A percentile compares a stretch with the other conserved stretches of the same genome.
These are phyloP conservation scores for Phalangium opilio DNA, from an alignment of 2,888 invertebrate species.

Conservation along the genomic window DNA sequence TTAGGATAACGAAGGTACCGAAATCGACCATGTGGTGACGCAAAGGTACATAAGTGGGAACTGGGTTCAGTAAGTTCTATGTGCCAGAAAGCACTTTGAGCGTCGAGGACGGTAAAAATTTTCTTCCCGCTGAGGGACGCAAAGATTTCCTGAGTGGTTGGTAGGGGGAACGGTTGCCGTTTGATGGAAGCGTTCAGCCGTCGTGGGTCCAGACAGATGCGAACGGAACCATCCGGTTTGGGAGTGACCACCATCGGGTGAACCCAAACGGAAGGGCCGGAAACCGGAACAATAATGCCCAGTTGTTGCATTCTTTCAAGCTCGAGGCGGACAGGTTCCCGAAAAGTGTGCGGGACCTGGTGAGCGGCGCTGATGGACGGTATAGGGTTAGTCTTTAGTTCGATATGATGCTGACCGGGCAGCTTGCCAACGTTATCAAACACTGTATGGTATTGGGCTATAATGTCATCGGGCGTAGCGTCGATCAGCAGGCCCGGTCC, in stretches of 20 bases:
- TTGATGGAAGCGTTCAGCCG: conserved; percentile 22
- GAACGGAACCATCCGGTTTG: conserved; percentile 22
- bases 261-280: background rate
- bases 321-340: conserved; percentile 1
- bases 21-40: conserved; percentile 27
- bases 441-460: too few species aligned
- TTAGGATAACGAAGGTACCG: conserved; percentile 24
- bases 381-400: background rate
- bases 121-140: conserved; percentile 20
- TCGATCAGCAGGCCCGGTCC: too few species aligned
- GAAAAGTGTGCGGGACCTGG: conserved; percentile 4
- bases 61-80: conserved; percentile 26
- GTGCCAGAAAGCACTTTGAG: conserved; percentile 27
- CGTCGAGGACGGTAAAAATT: conserved; percentile 23
- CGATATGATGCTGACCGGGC: conserved; percentile 1
- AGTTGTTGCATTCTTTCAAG: background rate
- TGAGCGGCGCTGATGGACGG: conserved; percentile 2
- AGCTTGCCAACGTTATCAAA: conserved; percentile 1
- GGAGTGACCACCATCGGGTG: conserved; percentile 25
- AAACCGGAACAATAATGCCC: conserved; percentile 4
- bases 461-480: too few species aligned
- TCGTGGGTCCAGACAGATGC: conserved; percentile 27
- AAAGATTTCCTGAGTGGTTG: conserved; percentile 24
- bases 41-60: conserved; percentile 25
- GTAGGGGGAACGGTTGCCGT: conserved; percentile 24